phyloP scores from a whole-genome alignment of 2,797 vertebrate genomes.

The Phrynocephalus vlangalii region DNA sequence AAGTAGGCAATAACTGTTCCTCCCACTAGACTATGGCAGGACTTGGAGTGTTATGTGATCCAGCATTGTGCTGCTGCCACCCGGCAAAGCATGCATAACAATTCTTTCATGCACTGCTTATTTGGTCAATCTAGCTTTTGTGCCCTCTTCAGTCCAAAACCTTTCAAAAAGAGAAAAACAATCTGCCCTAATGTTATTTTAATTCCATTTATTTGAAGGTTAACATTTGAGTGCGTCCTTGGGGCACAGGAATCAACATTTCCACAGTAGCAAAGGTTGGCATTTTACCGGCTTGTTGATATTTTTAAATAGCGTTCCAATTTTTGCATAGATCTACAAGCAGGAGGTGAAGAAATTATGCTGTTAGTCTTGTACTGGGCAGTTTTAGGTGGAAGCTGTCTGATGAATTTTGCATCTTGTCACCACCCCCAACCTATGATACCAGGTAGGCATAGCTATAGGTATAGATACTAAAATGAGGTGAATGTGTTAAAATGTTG shows the following conservation, averaged over 20 bases:
- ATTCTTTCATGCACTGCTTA: neutral
- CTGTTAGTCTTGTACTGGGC: neutral
- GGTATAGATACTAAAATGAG: constrained; percentile 21
- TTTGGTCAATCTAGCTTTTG: neutral
- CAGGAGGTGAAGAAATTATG: neutral
- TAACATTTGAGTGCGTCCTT: neutral
- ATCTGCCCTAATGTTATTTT: neutral
- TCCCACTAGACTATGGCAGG: neutral
- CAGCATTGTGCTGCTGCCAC: neutral
- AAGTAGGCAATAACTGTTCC: neutral
- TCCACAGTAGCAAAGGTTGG: constrained; percentile 28
- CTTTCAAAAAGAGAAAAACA: neutral
- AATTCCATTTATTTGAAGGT: neutral
- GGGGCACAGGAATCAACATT: neutral
- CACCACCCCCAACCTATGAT: neutral
- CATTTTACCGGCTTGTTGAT: constrained; percentile 30
- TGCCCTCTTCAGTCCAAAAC: neutral
- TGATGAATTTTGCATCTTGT: constrained; percentile 9
- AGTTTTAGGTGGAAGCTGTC: constrained; percentile 14
- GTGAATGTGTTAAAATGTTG: neutral
- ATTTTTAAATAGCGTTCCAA: neutral
- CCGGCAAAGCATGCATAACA: neutral
- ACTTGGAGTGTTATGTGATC: neutral
- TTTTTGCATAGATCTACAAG: constrained; percentile 24
- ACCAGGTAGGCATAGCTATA: neutral